A percentile compares a stretch with the other conserved stretches of the same genome.
phyloP scores from a whole-genome alignment of 1,140 invertebrate genomes.

The Homalodisca vitripennis region DNA sequence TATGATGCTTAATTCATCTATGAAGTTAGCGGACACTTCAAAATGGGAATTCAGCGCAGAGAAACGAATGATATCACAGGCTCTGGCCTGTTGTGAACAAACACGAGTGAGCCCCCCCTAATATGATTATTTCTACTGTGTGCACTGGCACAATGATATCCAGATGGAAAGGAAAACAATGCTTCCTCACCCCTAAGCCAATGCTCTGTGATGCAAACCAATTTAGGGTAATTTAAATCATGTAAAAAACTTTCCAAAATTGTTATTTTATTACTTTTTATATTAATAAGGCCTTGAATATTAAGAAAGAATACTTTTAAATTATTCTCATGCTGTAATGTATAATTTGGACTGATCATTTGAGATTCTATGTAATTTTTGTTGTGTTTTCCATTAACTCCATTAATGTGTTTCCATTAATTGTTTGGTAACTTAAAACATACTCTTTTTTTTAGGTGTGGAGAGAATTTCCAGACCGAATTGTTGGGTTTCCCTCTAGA shows the following conservation, averaged over 20 bases:
- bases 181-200: background rate
- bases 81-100: background rate
- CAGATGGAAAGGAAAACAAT: background rate
- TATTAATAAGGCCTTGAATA: background rate
- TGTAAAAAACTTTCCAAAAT: background rate
- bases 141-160: background rate
- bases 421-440: too few relatives aligned
- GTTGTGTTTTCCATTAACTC: too few relatives aligned
- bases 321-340: too few relatives aligned
- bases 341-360: too few relatives aligned
- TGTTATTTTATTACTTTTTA: background rate
- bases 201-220: background rate
- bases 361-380: too few relatives aligned
- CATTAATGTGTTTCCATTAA: too few relatives aligned
- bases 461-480: conserved; percentile 90
- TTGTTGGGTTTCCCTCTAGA: conserved; percentile 88
- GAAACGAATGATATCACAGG: background rate
- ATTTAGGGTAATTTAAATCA: background rate
- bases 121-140: background rate
- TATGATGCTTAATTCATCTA: background rate
- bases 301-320: background rate
- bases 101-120: background rate
- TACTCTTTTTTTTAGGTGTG: conserved; percentile 67
- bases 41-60: background rate
- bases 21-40: background rate